Conservation (phyloP, 2,888 invertebrate species). For the Parapristionchus giblindavisi region DNA sequence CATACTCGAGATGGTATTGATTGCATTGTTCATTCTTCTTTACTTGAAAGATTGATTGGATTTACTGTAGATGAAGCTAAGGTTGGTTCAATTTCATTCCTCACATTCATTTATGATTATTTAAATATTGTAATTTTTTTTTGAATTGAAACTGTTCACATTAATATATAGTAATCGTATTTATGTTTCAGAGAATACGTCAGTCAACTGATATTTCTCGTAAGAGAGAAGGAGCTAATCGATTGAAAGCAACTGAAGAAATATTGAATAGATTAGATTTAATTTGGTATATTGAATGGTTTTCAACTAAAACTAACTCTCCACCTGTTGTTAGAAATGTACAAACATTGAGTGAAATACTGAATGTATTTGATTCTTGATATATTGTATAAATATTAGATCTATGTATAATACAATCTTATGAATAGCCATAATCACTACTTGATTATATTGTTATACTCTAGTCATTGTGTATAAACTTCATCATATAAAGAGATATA, state of each 20-base stretch:
- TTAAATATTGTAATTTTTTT: not conserved
- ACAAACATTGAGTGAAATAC: slow-evolving; percentile 17
- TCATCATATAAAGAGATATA: too few species aligned
- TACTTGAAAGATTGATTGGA: slow-evolving; percentile 24
- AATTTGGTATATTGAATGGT: slow-evolving; percentile 32
- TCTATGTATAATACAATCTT: too few species aligned
- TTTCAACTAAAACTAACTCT: not conserved
- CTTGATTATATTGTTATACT: too few species aligned
- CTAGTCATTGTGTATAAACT: too few species aligned
- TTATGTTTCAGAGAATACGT: slow-evolving; percentile 6
- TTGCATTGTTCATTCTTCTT: slow-evolving; percentile 23
- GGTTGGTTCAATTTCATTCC: not conserved
- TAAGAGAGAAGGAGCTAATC: slow-evolving; percentile 19
- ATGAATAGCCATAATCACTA: too few species aligned
- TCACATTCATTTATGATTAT: not conserved
- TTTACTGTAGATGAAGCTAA: slow-evolving; percentile 25
- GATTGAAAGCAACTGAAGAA: slow-evolving; percentile 9
- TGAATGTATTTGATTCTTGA: slow-evolving; percentile 19
- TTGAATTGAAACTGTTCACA: not conserved
- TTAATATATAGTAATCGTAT: not conserved
- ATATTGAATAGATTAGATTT: slow-evolving; percentile 23
- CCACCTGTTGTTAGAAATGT: slow-evolving; percentile 23
- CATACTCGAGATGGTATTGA: not conserved
- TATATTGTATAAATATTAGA: too few species aligned
- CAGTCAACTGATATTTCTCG: slow-evolving; percentile 8